Percentiles rank a stretch among this genome's conserved stretches.
These are phyloP conservation scores for Ameiurus melas DNA, from an alignment of 2,113 vertebrate genomes.

Conservation along the genomic window DNA sequence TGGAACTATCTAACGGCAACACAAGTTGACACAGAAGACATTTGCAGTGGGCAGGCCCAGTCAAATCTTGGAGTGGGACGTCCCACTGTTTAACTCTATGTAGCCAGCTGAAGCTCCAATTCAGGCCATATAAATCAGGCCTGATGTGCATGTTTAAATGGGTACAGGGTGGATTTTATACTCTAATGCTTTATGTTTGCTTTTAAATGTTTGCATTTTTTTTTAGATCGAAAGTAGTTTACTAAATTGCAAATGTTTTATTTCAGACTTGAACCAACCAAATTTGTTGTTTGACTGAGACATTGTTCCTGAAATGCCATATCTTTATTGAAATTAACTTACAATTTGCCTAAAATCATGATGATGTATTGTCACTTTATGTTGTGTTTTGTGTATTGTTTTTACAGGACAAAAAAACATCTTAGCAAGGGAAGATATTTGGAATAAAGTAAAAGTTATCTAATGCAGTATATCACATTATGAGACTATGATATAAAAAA, in stretches of 20 bases:
- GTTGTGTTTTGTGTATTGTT: not conserved
- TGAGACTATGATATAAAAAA: not conserved
- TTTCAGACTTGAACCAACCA: not conserved
- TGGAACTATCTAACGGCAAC: constrained; percentile 79
- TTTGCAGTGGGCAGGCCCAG: constrained; percentile 83
- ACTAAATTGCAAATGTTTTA: not conserved
- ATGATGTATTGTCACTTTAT: not conserved
- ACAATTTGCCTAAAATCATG: not conserved
- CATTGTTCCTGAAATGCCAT: not conserved
- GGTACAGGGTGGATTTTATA: not conserved
- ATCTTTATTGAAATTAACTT: not conserved
- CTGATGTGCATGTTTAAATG: not conserved
- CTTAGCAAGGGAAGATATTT: not conserved
- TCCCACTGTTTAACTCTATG: constrained; percentile 62
- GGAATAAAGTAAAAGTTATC: not conserved
- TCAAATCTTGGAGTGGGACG: constrained; percentile 53
- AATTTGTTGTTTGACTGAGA: not conserved
- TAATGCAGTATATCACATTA: not conserved
- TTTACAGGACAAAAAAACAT: not conserved
- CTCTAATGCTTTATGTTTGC: not conserved
- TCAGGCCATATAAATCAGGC: not conserved
- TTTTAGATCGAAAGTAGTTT: not conserved
- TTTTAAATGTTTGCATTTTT: not conserved
- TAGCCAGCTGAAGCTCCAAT: constrained; percentile 50
- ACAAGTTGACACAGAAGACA: constrained; percentile 75